phyloP scores from a whole-genome alignment of 2,113 vertebrate species.

The Ciconia boyciana region DNA sequence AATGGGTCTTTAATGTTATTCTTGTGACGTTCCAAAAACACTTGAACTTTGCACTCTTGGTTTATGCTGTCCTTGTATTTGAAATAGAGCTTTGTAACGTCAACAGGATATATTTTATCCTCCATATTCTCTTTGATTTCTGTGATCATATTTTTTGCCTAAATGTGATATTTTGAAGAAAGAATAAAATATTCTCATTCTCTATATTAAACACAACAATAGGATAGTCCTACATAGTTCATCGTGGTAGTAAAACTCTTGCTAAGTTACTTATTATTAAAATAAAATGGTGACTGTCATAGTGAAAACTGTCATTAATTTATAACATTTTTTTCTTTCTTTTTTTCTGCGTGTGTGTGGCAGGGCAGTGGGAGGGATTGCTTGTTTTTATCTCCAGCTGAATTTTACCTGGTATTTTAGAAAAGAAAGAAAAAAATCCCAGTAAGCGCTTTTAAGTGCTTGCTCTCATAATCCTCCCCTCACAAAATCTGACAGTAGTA shows the following conservation, averaged over 20 bases:
- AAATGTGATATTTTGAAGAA: background rate
- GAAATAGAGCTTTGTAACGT: background rate
- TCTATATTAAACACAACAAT: background rate
- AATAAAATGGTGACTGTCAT: background rate
- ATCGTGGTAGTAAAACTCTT: background rate
- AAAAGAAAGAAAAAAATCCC: background rate
- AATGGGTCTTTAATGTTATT: background rate
- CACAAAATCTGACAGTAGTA: background rate
- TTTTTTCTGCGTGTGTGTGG: background rate
- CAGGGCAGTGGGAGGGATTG: fast-evolving
- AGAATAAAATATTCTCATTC: background rate
- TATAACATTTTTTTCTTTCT: background rate
- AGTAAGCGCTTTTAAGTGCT: background rate
- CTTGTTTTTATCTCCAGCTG: background rate
- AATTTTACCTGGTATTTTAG: background rate
- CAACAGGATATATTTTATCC: background rate
- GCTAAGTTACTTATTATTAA: background rate
- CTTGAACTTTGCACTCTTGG: conserved; percentile 22
- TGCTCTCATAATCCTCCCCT: background rate
- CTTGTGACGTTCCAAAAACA: background rate
- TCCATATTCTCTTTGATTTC: background rate
- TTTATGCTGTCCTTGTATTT: background rate
- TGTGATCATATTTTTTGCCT: background rate
- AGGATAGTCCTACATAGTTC: background rate
- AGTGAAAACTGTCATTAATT: background rate